Evolutionary conservation across 1,140 invertebrate species (phyloP).

Genomic region (Drosophila nasuta): DNA sequence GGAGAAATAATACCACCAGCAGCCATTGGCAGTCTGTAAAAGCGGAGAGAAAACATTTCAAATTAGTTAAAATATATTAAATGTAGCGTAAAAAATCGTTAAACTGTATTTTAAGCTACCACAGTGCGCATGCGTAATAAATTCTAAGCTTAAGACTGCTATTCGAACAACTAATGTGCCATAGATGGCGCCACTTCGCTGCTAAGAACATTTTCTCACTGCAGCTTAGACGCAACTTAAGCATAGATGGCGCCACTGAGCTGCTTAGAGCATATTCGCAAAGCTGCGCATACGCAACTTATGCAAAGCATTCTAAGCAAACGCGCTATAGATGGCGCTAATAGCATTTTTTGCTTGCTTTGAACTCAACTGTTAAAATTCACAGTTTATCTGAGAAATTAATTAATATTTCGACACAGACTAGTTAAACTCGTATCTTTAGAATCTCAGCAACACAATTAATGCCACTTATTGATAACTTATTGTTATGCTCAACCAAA

Average conservation of each 20-base stretch:
- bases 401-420: not conserved
- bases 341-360: not conserved
- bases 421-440: not conserved
- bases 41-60: too few relatives aligned
- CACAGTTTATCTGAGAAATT: not conserved
- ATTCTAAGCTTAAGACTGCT: not conserved
- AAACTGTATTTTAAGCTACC: not conserved
- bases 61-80: not conserved
- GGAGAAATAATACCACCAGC: conserved; percentile 95
- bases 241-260: not conserved
- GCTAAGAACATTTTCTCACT: too few relatives aligned
- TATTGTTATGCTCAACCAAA: too few relatives aligned
- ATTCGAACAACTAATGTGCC: not conserved
- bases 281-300: not conserved
- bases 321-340: not conserved
- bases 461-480: too few relatives aligned
- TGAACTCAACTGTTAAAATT: not conserved
- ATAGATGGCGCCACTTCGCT: not conserved
- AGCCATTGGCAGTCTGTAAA: conserved; percentile 88
- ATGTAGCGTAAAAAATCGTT: not conserved
- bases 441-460: not conserved
- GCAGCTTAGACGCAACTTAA: too few relatives aligned
- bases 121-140: not conserved
- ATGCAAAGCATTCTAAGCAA: not conserved
- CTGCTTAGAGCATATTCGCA: too few relatives aligned